Percentiles rank a stretch among this genome's conserved stretches.
Evolutionary conservation across 2,888 invertebrate genomes (phyloP).

Genomic region (Xiphydria camelus): DNA sequence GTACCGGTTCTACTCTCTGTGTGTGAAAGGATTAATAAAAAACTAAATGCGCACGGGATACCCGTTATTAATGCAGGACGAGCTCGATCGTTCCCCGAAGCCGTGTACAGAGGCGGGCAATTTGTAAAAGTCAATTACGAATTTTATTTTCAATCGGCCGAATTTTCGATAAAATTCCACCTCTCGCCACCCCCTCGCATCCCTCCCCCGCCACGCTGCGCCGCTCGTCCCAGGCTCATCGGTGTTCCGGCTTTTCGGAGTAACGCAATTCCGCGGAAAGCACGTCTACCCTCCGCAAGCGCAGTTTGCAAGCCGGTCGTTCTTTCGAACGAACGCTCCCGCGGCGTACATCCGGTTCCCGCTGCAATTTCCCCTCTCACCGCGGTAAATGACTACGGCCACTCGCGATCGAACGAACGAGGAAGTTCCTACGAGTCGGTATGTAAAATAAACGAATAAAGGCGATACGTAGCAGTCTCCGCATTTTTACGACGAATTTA

Average conservation of each 20-base stretch:
- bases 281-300: conserved; percentile 32
- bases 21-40: no score
- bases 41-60: no score
- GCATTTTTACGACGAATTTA: no score
- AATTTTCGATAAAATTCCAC: conserved; percentile 5
- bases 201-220: conserved; percentile 11
- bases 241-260: no score
- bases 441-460: no score
- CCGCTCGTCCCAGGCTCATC: conserved; percentile 14
- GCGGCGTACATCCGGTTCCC: no score
- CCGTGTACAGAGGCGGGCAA: conserved; percentile 2
- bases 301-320: conserved; percentile 36
- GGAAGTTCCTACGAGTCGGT: no score
- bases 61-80: background rate
- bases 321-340: conserved; percentile 21
- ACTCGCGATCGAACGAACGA: no score
- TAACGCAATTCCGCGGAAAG: conserved; percentile 29
- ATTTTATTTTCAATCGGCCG: conserved; percentile 17
- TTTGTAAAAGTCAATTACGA: conserved; percentile 21
- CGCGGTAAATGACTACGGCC: no score
- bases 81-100: background rate
- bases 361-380: no score
- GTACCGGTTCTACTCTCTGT: no score
- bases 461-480: no score
- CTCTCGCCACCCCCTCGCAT: background rate